Base-by-base conservation (phyloP, 2,888 invertebrate genomes). In the Pyralis farinalis region DNA sequence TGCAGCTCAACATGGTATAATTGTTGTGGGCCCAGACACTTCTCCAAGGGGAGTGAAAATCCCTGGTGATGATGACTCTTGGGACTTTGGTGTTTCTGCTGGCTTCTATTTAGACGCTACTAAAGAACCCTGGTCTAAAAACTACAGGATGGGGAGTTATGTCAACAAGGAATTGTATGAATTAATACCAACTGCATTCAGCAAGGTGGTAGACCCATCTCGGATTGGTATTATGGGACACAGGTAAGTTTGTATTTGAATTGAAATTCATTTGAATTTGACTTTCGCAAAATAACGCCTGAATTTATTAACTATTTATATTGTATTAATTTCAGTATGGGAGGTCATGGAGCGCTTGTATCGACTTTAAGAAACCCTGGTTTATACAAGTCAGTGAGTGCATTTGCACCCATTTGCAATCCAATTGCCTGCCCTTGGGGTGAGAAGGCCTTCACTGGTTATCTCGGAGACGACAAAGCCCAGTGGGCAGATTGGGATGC, bases 131-230 rank as follows among this genome's bases (percentile, higher is more conserved):
- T 99, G 98, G 98, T 93, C 94, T 25, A 93, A 91, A 21, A 93
- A 99, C 86, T 99, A 98, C 72, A 92, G 93, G 60, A 99, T 99
- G 99, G 98, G 93, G 64, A 95, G 95, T 47, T 99, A 99, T 63
- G 86, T 99, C n/a, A 96, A 96, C 5, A 91, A 92, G 42, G 98
- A 98, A 82, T 84, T 98, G 33, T 93, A 95, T 44, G 90, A 91
- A 28, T 58, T 98, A 34, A 90, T 98, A 29, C 91, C 92, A 53
- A 81, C 90, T 34, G 94, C 96, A 60, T 97, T 99, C 68, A 84
- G 43, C 28, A 79, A 81, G 68, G 55, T 83, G 16, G 80, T 90
- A 31, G 79, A 90, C 49, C 64, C 81, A 11, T 90, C 91, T 7
- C 91, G 91, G 58, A 92, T 94, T 58, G 94, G 95, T 7, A 95